Base-by-base conservation (phyloP, 1,140 invertebrate species). In the Sminthurinus signatus region DNA sequence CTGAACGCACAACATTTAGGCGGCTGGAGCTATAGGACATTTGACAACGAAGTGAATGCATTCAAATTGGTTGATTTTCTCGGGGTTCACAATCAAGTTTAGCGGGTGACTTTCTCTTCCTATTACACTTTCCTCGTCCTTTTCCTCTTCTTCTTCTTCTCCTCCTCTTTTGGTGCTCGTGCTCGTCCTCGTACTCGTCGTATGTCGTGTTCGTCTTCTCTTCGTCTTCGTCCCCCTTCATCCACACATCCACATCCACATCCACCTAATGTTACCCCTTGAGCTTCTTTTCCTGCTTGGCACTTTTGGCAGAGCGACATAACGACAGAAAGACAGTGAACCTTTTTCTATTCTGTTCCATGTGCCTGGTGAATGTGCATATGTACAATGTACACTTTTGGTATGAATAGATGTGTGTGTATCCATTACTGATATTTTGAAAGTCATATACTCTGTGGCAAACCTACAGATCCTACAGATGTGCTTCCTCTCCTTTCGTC, bases 41-140 rank as follows among this genome's bases (percentile, higher is more conserved):
- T 65, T 68, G 70, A 71, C 65, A 71, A 61, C 65, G 57, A n/a
- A n/a, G n/a, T n/a, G 64, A 60, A 71, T 71, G 70, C 70, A 71
- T 71, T 71, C 70, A 71, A 71, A 71, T 71, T 48, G 70, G 59
- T 64, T 59, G 51, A 54, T 71, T 71, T 68, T 63, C 66, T 68
- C 61, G 39, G 14, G 29, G 32, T 50, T 58, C 50, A 60, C 66
- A 68, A 63, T 64, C 61, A 64, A 65, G 62, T 57, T 36, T 36
- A n/a, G 15, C 39, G 15, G 3, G 15, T 17, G 27, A 8, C 31
- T 21, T 42, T 14, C 5, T 15, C 44, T 21, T 48, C 39, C 27
- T n/a, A 21, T 63, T 54, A 19, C 23, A 50, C 51, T 46, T 36
- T 56, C 51, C 21, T 56, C n/a, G n/a, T n/a, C n/a, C n/a, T 54